Percentiles rank a stretch among this genome's conserved stretches.
Evolutionary conservation across 2,113 vertebrate genomes (phyloP).

Genomic region (Embiotoca jacksoni): DNA sequence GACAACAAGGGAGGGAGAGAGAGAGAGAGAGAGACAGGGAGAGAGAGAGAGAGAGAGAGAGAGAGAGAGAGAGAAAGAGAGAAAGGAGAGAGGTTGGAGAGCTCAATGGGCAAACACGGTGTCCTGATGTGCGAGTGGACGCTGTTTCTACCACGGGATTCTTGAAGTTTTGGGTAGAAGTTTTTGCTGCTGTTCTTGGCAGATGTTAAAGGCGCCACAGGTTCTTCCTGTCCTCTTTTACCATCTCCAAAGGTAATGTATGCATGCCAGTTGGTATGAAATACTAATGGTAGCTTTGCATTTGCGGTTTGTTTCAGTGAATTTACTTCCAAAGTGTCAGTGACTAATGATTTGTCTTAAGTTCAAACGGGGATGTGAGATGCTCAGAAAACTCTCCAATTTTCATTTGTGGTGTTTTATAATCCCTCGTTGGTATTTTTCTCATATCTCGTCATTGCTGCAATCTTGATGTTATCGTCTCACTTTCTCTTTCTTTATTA

Average conservation of each 20-base stretch:
- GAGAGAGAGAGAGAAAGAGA: slow-evolving; percentile 44
- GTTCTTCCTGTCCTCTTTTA: slow-evolving; percentile 21
- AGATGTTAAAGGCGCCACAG: not conserved
- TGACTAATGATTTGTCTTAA: not conserved
- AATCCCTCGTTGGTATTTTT: slow-evolving; percentile 1
- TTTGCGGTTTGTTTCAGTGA: slow-evolving; percentile 16
- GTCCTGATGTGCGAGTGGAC: slow-evolving; percentile 62
- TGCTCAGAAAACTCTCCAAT: not conserved
- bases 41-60: slow-evolving; percentile 34
- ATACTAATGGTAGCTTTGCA: not conserved
- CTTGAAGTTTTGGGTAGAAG: slow-evolving; percentile 55
- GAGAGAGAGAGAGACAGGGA: slow-evolving; percentile 23
- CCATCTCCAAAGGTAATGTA: slow-evolving; percentile 66
- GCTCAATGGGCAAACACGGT: slow-evolving; percentile 65
- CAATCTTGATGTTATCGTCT: slow-evolving; percentile 19
- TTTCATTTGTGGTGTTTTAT: slow-evolving; percentile 5
- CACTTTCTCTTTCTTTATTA: slow-evolving; percentile 12
- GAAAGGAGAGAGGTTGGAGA: slow-evolving; percentile 68
- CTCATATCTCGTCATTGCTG: slow-evolving; percentile 6
- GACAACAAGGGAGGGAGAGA: slow-evolving; percentile 60
- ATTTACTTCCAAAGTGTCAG: not conserved
- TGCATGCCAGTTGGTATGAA: not conserved
- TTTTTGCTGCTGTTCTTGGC: slow-evolving; percentile 39
- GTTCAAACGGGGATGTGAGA: not conserved
- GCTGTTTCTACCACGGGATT: slow-evolving; percentile 62